Evolutionary conservation across 2,888 invertebrate species (phyloP), one percentile per base, ranked within the genome.

Genomic region (Poecilus cupreus): DNA sequence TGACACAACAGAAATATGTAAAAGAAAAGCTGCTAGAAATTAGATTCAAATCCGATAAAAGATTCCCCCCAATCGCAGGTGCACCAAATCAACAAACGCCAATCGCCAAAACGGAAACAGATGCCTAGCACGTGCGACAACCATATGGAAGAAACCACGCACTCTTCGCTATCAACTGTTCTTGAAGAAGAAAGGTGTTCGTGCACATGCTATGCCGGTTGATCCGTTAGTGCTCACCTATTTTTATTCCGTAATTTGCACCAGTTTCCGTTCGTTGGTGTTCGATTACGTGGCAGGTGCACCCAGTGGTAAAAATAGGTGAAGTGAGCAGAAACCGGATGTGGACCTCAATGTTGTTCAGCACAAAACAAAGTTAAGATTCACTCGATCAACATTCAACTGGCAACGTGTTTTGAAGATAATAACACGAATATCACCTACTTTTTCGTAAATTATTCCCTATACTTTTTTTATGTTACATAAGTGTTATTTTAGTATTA

Each of bases 261-360:
- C 51, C 75, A 74, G 75, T 75, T 75, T 75, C 75, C 75, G 75
- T 75, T 75, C n/a, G 54, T 18, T 75, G 49, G 51, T 75, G 54
- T 54, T 54, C 54, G 51, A 75, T 54, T 75, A 75, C 75, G 16
- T 39, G n/a, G 54, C 75, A 75, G 75, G 75, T 75, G 75, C 54
- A 26, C 24, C 26, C 18, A 20, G 5, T 32, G 37, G 75, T 37
- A 26, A 75, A 49, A 75, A 75, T 54, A 54, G 54, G 54, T 54
- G 75, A 39, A 75, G 32, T 54, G 32, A 32, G 32, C 43, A 32
- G 2, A n/a, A 37, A 54, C 54, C 76, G 54, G 76, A 57, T 57
- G 54, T 76, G n/a, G 37, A 57, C 43, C 26, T 11, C 8, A 6
- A 32, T 32, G 32, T 32, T 32, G 32, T 32, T 32, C 32, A 54